Base-by-base conservation (phyloP, 2,113 vertebrate species). In the Conger conger region DNA sequence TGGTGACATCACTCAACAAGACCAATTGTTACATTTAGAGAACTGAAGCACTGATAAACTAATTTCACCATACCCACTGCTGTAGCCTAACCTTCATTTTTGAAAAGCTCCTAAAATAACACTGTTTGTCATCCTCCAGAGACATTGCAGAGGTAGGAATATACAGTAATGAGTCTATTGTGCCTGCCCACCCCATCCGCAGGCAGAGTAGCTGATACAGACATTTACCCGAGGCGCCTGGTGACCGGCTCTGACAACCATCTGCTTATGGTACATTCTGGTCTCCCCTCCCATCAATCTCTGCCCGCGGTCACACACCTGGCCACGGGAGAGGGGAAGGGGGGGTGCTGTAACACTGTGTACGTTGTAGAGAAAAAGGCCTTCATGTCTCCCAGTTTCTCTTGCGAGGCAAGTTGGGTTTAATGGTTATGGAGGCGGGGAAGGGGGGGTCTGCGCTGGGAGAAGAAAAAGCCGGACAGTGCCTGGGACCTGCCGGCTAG, bases 261-360 rank as follows among this genome's bases (percentile, higher is more conserved):
- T 94, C 93, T 94, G 93, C 90, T 91, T 84, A 86, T 91, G 92
- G 91, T 91, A 86, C 54, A 89, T 87, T 89, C 92, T 88, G 78
- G 87, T 91, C 90, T 89, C 88, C 88, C 81, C 76, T 88, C 89
- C 90, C 86, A 94, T 94, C 88, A 45, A 93, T 94, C 94, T 92
- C 90, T 89, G 89, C 93, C 93, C 91, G 27, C 53, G 90, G 86
- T 89, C 90, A 45, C 87, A 91, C 92, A 91, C 85, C 50, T 23
- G 87, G 86, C 80, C 76, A 83, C 86, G 0, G 81, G 13, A 20
- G 17, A 23, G 57, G 57, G 57, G 57, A 4, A 27, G 18, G 20
- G 57, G 23, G 2, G 8, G 20, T 63, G 57, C 57, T 27, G 33
- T 3, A 16, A 33, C n/a, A 33, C 33, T 33, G 33, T 38, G 78